Evolutionary conservation across 2,888 invertebrate genomes (phyloP).

Genomic region (Agelastica alni): DNA sequence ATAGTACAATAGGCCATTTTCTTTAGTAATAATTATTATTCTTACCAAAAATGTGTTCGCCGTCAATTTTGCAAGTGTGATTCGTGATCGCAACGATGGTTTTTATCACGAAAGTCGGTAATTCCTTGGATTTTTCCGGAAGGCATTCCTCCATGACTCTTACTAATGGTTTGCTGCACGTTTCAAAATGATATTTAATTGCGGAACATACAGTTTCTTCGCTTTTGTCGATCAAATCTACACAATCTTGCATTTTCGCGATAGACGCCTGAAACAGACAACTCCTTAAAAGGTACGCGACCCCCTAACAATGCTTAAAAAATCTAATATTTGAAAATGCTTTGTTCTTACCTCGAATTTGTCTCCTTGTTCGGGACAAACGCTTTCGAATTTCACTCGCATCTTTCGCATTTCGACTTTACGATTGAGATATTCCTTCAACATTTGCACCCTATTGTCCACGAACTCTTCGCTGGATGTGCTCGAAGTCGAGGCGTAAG

Average conservation of each 20-base stretch:
- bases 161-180: constrained; percentile 36
- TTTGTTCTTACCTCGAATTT: constrained; percentile 37
- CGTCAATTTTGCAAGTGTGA: constrained; percentile 41
- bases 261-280: no score
- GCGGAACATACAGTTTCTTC: constrained; percentile 39
- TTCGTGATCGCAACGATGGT: constrained; percentile 23
- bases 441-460: constrained; percentile 15
- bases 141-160: constrained; percentile 39
- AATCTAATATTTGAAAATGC: no score
- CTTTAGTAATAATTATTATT: no score
- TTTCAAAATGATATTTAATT: constrained; percentile 33
- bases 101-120: constrained; percentile 34
- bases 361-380: constrained; percentile 34
- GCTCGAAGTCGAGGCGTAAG: neutral
- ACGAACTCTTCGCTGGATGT: constrained; percentile 14
- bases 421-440: constrained; percentile 24
- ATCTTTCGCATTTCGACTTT: constrained; percentile 23
- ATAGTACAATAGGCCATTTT: no score
- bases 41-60: constrained; percentile 46
- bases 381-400: constrained; percentile 19
- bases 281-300: no score
- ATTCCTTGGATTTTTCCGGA: constrained; percentile 35
- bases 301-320: no score
- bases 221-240: constrained; percentile 33
- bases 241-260: constrained; percentile 32